phyloP scores from a whole-genome alignment of 2,888 invertebrate genomes.

The Entomobrya multifasciata region DNA sequence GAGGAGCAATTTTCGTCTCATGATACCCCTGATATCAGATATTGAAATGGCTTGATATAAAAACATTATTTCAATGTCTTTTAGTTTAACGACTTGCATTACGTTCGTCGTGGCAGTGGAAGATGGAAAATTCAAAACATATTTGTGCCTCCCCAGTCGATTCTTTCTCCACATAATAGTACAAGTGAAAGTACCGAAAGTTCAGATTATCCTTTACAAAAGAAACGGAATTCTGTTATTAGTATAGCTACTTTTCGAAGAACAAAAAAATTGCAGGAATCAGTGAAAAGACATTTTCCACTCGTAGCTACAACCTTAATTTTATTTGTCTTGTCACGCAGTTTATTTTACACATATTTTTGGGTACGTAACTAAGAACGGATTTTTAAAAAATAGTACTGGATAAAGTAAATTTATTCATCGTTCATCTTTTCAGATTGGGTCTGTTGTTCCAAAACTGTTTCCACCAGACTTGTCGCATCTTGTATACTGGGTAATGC shows the following conservation, averaged over 20 bases:
- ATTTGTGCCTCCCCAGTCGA: no score
- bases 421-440: slow-evolving; percentile 64
- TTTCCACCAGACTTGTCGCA: slow-evolving; percentile 78
- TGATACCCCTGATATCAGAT: no score
- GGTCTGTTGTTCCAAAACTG: slow-evolving; percentile 73
- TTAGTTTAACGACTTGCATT: slow-evolving; percentile 62
- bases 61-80: no score
- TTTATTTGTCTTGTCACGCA: slow-evolving; percentile 71
- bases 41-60: no score
- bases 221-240: slow-evolving; percentile 49
- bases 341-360: slow-evolving; percentile 77
- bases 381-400: no score
- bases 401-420: no score
- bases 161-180: slow-evolving; percentile 41
- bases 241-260: slow-evolving; percentile 40
- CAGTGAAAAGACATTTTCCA: slow-evolving; percentile 73
- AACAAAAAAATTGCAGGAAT: slow-evolving; percentile 47
- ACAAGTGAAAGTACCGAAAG: slow-evolving; percentile 64
- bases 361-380: no score
- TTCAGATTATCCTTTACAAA: slow-evolving; percentile 37
- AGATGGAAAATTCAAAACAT: not conserved
- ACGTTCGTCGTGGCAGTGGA: slow-evolving; percentile 38
- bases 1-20: no score
- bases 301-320: slow-evolving; percentile 72
- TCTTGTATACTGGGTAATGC: slow-evolving; percentile 79